Percentiles rank a stretch among this genome's conserved stretches.
phyloP scores from a whole-genome alignment of 2,797 vertebrate genomes.

The Buceros bicornis region DNA sequence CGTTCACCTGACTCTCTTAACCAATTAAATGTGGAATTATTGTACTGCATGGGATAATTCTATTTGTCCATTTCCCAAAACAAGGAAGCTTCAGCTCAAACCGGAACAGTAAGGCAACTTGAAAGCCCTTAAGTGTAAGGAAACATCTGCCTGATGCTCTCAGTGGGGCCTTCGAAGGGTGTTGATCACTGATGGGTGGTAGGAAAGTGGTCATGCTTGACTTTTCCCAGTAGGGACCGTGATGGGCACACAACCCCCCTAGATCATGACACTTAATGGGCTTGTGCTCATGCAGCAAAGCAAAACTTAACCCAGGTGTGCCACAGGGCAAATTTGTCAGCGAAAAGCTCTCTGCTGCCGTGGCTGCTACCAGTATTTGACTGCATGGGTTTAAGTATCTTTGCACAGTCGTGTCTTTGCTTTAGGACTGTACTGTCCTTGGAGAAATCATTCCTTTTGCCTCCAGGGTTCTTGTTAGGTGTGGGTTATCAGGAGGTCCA shows the following conservation, averaged over 20 bases:
- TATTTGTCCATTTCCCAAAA: too few species aligned
- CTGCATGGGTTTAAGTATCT: neutral
- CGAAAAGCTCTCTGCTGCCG: neutral
- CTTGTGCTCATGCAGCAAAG: neutral
- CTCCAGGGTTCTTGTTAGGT: neutral
- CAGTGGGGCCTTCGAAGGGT: neutral
- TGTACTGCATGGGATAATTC: too few species aligned
- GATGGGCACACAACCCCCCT: neutral
- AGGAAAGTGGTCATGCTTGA: neutral
- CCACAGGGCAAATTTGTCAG: neutral
- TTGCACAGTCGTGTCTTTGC: neutral
- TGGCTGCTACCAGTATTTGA: neutral
- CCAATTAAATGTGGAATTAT: too few species aligned
- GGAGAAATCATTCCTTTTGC: neutral
- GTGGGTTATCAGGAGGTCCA: neutral
- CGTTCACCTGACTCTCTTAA: too few species aligned
- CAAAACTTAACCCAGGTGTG: neutral
- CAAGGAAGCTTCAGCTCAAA: too few species aligned
- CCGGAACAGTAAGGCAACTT: neutral
- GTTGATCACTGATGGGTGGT: neutral
- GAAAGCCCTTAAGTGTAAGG: neutral
- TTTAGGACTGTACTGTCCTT: neutral
- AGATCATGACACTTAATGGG: accelerated
- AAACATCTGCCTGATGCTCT: neutral
- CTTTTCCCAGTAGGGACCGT: neutral